These are phyloP conservation scores for Microplitis mediator DNA, from an alignment of 1,140 invertebrate species.

Conservation along the genomic window DNA sequence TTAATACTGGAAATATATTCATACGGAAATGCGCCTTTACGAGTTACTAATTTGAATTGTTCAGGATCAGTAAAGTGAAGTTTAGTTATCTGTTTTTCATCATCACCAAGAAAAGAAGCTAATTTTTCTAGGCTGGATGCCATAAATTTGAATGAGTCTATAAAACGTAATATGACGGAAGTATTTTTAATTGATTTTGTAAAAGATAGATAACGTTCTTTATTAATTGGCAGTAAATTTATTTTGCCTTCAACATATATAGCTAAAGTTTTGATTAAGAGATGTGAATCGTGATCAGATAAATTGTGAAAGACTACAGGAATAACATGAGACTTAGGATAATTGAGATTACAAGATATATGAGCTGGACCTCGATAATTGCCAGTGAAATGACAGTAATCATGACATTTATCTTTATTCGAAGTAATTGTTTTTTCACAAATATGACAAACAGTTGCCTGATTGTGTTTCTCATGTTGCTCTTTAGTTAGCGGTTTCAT, in stretches of 20 bases:
- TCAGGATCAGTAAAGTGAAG: slow-evolving; percentile 11
- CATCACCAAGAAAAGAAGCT: slow-evolving; percentile 31
- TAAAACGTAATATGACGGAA: slow-evolving; percentile 35
- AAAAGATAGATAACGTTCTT: slow-evolving; percentile 35
- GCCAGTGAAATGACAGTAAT: slow-evolving; percentile 47
- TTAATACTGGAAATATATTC: slow-evolving; percentile 44
- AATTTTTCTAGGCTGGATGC: slow-evolving; percentile 34
- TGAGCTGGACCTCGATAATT: slow-evolving; percentile 47
- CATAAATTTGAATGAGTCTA: slow-evolving; percentile 42
- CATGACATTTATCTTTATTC: no score
- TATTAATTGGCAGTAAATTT: slow-evolving; percentile 33
- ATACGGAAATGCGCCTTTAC: slow-evolving; percentile 38
- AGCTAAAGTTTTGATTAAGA: slow-evolving; percentile 34
- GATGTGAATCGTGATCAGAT: slow-evolving; percentile 28
- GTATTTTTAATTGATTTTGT: background rate
- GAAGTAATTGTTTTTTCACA: no score
- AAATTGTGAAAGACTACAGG: slow-evolving; percentile 35
- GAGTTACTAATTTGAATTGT: slow-evolving; percentile 23
- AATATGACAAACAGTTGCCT: no score
- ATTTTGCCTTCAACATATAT: slow-evolving; percentile 20
- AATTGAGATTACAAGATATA: slow-evolving; percentile 51
- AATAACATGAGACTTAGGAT: slow-evolving; percentile 28
- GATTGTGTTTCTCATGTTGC: slow-evolving; percentile 6
- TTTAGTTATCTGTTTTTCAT: slow-evolving; percentile 24
- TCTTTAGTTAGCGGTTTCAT: slow-evolving; percentile 13